These are phyloP conservation scores for Orchesella cincta DNA, from an alignment of 1,140 invertebrate species.

Conservation along the genomic window DNA sequence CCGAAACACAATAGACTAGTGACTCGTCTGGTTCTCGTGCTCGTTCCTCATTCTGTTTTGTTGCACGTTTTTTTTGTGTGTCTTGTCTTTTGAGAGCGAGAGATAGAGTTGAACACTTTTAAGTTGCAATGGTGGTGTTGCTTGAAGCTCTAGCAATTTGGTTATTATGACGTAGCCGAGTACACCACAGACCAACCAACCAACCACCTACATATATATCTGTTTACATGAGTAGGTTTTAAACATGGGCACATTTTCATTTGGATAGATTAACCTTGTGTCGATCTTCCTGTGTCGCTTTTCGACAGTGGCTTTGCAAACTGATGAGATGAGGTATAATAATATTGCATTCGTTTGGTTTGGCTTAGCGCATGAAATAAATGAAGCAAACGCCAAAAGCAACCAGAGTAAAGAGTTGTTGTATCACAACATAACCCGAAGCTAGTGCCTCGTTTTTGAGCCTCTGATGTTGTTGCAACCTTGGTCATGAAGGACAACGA, in stretches of 20 bases:
- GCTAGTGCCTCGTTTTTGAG: slow-evolving; percentile 9
- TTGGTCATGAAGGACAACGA: slow-evolving; percentile 41
- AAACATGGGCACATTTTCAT: slow-evolving; percentile 36
- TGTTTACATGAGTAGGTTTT: slow-evolving; percentile 10
- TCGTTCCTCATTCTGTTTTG: too few species aligned
- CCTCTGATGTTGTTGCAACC: slow-evolving; percentile 33
- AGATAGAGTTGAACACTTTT: too few species aligned
- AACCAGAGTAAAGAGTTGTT: background rate
- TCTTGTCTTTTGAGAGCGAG: too few species aligned
- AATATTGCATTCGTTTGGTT: too few species aligned
- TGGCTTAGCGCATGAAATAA: background rate
- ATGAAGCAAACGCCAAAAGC: background rate
- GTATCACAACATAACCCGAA: background rate
- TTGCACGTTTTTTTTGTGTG: too few species aligned
- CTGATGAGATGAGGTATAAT: background rate
- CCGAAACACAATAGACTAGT: too few species aligned
- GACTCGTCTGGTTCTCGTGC: too few species aligned
- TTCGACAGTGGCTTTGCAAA: background rate
- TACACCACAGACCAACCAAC: too few species aligned
- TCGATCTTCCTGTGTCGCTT: slow-evolving; percentile 43
- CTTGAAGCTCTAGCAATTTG: too few species aligned
- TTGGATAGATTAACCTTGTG: slow-evolving; percentile 44
- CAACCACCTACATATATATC: background rate
- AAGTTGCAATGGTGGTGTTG: too few species aligned
- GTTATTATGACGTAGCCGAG: too few species aligned